Evolutionary conservation across 2,888 invertebrate species (phyloP), one percentile per base, ranked within the genome.

Genomic region (Odiellus spinosus): DNA sequence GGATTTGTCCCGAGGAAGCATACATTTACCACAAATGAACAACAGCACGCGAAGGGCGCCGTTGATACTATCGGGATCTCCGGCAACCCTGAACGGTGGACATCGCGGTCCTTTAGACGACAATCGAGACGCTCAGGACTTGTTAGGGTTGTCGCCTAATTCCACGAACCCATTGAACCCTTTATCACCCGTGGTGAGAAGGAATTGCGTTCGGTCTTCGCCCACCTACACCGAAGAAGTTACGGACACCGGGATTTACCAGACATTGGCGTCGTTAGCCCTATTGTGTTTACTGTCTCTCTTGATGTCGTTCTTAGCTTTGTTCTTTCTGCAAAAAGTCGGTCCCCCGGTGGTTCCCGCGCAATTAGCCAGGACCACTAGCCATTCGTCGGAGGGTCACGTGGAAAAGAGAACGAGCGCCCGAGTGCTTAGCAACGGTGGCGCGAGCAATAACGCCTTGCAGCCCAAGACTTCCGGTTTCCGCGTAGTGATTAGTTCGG

Each of bases 251-350:
- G 79, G 79, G 32, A 74, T 79, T 36, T 74, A 76, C 58, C 86
- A 86, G 67, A 83, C 83, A 65, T 71, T 88, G 48, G 82, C 85
- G 44, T 86, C 86, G 49, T 70, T 90, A 53, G 87, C 85, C 18
- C 67, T 90, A 41, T 67, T 90, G 56, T 87, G 87, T 62, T 72
- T 90, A 56, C 81, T 87, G 57, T 86, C 88, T 48, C 69, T 90
- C 42, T 69, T 90, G 43, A 71, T 90, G 57, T 85, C 86, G 11
- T 68, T 85, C 58, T 71, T 90, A 48, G 85, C 87, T 43, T 68
- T 90, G 54, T 77, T 87, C 62, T 85, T 88, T 62, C 72, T 87
- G 54, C 70, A 87, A 60, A 82, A 84, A 72, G 54, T 58, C 1
- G 83, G 86, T 62, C 82, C 85, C 11, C 79, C 80, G 53, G 68